Conservation (phyloP, 2,797 vertebrate species). For the Poecilia gillii region DNA sequence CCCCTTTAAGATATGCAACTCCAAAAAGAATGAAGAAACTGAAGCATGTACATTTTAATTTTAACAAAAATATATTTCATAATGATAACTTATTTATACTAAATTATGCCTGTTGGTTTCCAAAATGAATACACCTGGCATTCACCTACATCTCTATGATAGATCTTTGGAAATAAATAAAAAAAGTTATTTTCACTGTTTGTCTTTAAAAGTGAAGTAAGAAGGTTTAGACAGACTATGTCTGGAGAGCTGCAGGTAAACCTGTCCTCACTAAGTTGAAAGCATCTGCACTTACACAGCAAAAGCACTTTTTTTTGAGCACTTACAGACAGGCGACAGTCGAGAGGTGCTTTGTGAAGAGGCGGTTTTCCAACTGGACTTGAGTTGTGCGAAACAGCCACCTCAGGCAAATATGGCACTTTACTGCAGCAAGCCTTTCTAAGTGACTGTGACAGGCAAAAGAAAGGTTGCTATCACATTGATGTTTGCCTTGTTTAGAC, state of each 20-base stretch:
- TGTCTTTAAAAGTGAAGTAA: slow-evolving; percentile 16
- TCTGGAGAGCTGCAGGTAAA: slow-evolving; percentile 24
- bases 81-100: too few relatives aligned
- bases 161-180: not conserved
- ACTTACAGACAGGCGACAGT: slow-evolving; percentile 27
- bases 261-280: slow-evolving; percentile 19
- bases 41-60: not conserved
- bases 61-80: not conserved
- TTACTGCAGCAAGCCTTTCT: slow-evolving; percentile 15
- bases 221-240: slow-evolving; percentile 26
- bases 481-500: slow-evolving; percentile 8
- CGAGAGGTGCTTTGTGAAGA: slow-evolving; percentile 1
- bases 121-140: not conserved
- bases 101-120: not conserved
- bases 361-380: slow-evolving; percentile 29
- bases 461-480: not conserved
- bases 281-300: slow-evolving; percentile 7
- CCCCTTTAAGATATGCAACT: too few relatives aligned
- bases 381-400: slow-evolving; percentile 37
- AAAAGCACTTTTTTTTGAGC: slow-evolving; percentile 20
- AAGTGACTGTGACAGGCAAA: slow-evolving; percentile 20
- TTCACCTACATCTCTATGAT: not conserved
- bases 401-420: slow-evolving; percentile 30
- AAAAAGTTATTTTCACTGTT: not conserved
- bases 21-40: not conserved